Conservation (phyloP, 2,113 vertebrate genomes). For the Actenoides lindsayi region DNA sequence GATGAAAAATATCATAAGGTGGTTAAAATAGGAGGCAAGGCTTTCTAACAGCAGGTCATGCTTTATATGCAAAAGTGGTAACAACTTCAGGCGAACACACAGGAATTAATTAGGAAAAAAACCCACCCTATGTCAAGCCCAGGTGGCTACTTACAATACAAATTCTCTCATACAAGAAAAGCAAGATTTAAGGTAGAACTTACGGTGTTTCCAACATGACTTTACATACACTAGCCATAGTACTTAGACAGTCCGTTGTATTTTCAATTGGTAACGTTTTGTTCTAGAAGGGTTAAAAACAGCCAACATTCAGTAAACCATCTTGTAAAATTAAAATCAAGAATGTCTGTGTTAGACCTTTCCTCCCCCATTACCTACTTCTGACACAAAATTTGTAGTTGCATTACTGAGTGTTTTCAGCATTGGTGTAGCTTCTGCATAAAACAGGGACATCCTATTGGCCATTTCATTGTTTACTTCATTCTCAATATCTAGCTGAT, state of each 20-base stretch:
- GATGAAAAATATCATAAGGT: neutral
- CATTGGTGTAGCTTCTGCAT: constrained; percentile 98
- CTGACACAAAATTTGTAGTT: constrained; percentile 96
- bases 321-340: neutral
- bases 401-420: constrained; percentile 96
- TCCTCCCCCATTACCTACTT: constrained; percentile 77
- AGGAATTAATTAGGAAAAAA: neutral
- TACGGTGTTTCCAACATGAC: constrained; percentile 99
- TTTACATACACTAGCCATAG: constrained; percentile 98
- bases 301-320: neutral
- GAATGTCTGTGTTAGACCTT: neutral
- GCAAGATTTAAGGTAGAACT: constrained; percentile 66
- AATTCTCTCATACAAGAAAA: neutral
- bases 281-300: constrained; percentile 79
- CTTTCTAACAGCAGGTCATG: neutral
- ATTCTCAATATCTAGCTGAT: constrained; percentile 93
- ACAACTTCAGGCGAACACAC: neutral
- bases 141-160: neutral
- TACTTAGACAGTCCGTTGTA: constrained; percentile 97
- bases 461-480: constrained; percentile 99
- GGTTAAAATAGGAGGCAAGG: neutral
- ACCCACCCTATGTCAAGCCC: rapidly evolving
- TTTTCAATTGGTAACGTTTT: constrained; percentile 98
- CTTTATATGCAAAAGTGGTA: neutral
- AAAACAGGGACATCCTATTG: constrained; percentile 98